Evolutionary conservation across 2,113 vertebrate species (phyloP).

Genomic region (Prunella fulvescens): DNA sequence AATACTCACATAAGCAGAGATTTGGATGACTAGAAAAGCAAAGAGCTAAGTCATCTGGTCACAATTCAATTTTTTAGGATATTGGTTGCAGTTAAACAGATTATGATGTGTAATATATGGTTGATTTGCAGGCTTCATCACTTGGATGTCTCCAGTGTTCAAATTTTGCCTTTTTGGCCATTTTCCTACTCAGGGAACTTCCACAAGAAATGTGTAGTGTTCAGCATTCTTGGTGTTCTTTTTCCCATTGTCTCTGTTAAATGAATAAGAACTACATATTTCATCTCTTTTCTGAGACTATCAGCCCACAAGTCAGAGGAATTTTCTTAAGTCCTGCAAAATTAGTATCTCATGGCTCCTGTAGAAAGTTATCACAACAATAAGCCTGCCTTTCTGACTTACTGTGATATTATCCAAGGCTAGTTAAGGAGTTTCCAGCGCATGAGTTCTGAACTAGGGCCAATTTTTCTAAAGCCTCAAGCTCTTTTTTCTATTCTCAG

Average conservation of each 20-base stretch:
- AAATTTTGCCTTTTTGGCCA: not conserved
- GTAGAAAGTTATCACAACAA: constrained; percentile 22
- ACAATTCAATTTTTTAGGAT: not conserved
- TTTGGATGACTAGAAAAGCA: not conserved
- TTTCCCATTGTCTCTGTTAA: not conserved
- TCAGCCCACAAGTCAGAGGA: not conserved
- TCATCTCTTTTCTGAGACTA: constrained; percentile 2
- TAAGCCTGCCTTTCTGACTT: not conserved
- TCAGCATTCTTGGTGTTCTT: not conserved
- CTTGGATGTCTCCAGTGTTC: not conserved
- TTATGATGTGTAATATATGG: not conserved
- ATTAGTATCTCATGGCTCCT: not conserved
- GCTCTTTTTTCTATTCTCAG: constrained; percentile 19
- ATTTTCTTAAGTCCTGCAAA: constrained; percentile 11
- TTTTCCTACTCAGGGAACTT: not conserved
- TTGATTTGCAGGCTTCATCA: not conserved
- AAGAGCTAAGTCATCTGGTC: not conserved
- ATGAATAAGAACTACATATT: not conserved
- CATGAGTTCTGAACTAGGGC: constrained; percentile 14
- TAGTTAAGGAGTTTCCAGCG: constrained; percentile 12
- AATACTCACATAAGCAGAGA: not conserved
- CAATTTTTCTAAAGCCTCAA: constrained; percentile 12
- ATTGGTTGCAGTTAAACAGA: not conserved
- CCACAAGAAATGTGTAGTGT: not conserved
- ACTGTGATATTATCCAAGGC: not conserved